Evolutionary conservation across 1,140 invertebrate species (phyloP).

Genomic region (Drosophila albomicans): DNA sequence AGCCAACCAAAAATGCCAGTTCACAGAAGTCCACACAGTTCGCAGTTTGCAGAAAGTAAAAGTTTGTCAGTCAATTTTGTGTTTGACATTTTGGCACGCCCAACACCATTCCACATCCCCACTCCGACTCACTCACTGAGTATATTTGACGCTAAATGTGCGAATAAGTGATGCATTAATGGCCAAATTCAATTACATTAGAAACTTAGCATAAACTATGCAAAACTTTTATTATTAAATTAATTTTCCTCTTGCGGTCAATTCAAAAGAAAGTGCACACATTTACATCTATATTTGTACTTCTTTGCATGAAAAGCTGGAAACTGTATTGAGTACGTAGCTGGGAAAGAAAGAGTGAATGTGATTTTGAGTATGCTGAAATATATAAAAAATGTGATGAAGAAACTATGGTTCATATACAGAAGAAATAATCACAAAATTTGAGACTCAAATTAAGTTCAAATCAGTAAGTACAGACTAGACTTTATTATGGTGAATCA

Average conservation of each 20-base stretch:
- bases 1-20: slow-evolving; percentile 57
- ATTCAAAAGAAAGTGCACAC: slow-evolving; percentile 10
- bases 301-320: neutral
- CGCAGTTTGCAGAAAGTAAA: slow-evolving; percentile 63
- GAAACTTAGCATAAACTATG: slow-evolving; percentile 28
- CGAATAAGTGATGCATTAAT: slow-evolving; percentile 53
- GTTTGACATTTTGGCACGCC: slow-evolving; percentile 62
- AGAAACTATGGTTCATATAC: no score
- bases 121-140: neutral
- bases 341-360: no score
- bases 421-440: no score
- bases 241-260: slow-evolving; percentile 20
- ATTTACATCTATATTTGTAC: neutral
- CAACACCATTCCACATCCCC: neutral
- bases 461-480: no score
- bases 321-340: no score
- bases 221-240: slow-evolving; percentile 35
- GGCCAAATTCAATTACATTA: slow-evolving; percentile 47
- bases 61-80: slow-evolving; percentile 76
- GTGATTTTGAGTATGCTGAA: no score
- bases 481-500: no score
- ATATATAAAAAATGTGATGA: no score
- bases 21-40: slow-evolving; percentile 53
- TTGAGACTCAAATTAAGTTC: no score
- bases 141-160: slow-evolving; percentile 43